These are phyloP conservation scores for Micrasema longulum DNA, from an alignment of 1,140 invertebrate genomes.

Conservation along the genomic window DNA sequence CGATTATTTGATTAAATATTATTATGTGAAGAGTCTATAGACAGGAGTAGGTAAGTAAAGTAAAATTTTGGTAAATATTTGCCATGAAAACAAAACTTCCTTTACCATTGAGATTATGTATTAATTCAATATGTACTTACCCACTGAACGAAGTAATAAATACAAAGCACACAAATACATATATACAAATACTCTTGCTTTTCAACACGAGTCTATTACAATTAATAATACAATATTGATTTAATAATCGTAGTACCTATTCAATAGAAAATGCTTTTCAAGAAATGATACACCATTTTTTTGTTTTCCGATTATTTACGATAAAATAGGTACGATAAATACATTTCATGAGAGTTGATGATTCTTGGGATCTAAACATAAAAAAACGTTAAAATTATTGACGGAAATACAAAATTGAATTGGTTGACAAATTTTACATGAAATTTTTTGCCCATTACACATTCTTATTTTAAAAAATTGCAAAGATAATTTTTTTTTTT, in stretches of 20 bases:
- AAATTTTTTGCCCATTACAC: no score
- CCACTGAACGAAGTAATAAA: slow-evolving; percentile 19
- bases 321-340: no score
- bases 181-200: not conserved
- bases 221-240: not conserved
- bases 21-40: slow-evolving; percentile 18
- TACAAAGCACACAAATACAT: slow-evolving; percentile 7
- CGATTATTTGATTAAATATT: slow-evolving; percentile 25
- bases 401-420: no score
- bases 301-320: no score
- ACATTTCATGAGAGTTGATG: no score
- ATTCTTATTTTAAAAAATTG: no score
- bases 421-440: no score
- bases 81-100: slow-evolving; percentile 21
- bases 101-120: slow-evolving; percentile 25
- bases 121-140: slow-evolving; percentile 30
- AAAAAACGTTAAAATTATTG: no score
- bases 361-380: no score
- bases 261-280: no score
- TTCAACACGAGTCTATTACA: not conserved
- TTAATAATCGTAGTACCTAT: not conserved
- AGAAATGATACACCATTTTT: no score
- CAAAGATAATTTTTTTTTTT: no score
- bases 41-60: slow-evolving; percentile 19
- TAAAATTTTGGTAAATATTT: slow-evolving; percentile 30